phyloP scores from a whole-genome alignment of 1,140 invertebrate genomes.

The Platorchestia sp. region DNA sequence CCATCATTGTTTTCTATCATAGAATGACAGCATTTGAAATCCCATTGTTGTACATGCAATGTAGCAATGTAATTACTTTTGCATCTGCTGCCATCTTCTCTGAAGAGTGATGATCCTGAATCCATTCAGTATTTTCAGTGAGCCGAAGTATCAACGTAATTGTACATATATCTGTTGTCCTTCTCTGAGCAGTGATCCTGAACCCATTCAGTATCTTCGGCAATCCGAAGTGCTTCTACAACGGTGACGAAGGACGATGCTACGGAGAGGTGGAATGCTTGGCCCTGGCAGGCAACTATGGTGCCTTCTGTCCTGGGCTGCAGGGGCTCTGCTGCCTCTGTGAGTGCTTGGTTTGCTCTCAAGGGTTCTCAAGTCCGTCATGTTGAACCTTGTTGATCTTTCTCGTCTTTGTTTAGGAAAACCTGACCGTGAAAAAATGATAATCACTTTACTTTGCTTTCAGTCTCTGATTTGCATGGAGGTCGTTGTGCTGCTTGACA shows the following conservation, averaged over 20 bases:
- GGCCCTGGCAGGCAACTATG: conserved; percentile 61
- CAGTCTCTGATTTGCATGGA: background rate
- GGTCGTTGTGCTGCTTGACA: background rate
- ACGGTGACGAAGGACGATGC: conserved; percentile 58
- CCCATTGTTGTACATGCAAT: too few species aligned
- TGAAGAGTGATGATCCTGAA: conserved; percentile 60
- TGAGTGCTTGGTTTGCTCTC: conserved; percentile 50
- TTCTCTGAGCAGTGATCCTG: conserved; percentile 54
- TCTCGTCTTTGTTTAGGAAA: background rate
- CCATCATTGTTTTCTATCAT: too few species aligned
- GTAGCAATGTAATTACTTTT: too few species aligned
- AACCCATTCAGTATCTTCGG: conserved; percentile 62
- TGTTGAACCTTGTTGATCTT: background rate
- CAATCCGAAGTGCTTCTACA: conserved; percentile 58
- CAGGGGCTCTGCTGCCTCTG: conserved; percentile 64
- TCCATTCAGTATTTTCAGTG: conserved; percentile 60
- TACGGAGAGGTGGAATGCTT: conserved; percentile 62
- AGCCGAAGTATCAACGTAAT: too few species aligned
- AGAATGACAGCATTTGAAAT: too few species aligned
- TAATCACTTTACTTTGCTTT: background rate
- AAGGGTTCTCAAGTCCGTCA: background rate
- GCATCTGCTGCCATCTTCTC: background rate
- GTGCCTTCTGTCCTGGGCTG: conserved; percentile 61
- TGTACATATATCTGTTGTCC: too few species aligned
- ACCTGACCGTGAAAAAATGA: background rate